Evolutionary conservation across 2,797 vertebrate genomes (phyloP), one percentile per base, ranked within the genome.

Genomic region (Helarctos malayanus): DNA sequence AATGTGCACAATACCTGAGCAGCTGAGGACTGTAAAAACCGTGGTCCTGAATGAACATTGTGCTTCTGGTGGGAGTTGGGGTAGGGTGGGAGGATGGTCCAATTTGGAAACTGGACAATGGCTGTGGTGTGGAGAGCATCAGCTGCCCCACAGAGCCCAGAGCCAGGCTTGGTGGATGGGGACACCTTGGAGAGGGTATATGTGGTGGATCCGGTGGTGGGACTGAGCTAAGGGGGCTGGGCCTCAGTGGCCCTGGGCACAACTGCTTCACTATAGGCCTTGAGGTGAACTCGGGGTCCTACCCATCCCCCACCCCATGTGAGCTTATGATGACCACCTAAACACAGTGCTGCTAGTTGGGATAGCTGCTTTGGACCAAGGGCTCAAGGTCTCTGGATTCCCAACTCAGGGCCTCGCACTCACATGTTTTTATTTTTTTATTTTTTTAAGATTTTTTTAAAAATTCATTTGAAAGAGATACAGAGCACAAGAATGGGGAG

Each of bases 101-200:
- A 79, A 0, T 71, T 92, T 95, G 2, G 12, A 76, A 91, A 93
- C 11, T 90, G 78, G 79, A 76, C 27, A 56, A 56, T 25, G 0
- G 7, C 54, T 61, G 13, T 16, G 19, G 15, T 75, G 16, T 32
- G 32, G 56, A 87, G n/a, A 27, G n/a, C 25, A 12, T 15, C 68
- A 19, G 18, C 32, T 35, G 29, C 7, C 19, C 0, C 0, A 2
- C 8, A 18, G 45, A 76, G 79, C 0, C 0, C 63, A 27, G 79
- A 68, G 68, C 0, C 1, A 0, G 27, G 49, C 1, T 2, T 9
- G 16, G 11, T 25, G 56, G 35, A 8, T 1, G 38, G 68, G 45
- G 68, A 83, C 25, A 56, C 10, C 14, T 79, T 38, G 45, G 35
- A 59, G 12, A 71, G 52, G 52, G 14, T 9, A 32, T 7, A 3